These are phyloP conservation scores for Actinia equina DNA, from an alignment of 64 coral and sea anemone species.

Conservation along the genomic window DNA sequence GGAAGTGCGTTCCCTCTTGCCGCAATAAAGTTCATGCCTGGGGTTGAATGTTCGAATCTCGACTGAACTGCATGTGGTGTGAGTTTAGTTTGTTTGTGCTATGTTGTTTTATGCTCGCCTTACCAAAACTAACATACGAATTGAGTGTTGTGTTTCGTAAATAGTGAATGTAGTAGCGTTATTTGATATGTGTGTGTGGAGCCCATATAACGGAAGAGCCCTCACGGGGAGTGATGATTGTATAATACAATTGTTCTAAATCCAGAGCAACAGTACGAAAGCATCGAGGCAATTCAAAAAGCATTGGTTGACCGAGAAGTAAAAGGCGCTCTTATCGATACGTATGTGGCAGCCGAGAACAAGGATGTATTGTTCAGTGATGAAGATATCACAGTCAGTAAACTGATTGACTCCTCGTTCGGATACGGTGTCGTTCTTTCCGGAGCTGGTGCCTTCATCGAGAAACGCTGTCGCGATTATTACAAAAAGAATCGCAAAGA, in stretches of 20 bases:
- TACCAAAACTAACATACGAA: no score
- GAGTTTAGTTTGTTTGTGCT: no score
- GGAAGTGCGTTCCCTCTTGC: no score
- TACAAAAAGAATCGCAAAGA: background rate
- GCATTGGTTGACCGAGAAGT: slow-evolving; percentile 25
- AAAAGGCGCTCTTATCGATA: slow-evolving; percentile 29
- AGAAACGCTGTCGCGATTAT: slow-evolving; percentile 36
- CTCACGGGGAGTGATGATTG: no score
- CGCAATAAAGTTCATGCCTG: no score
- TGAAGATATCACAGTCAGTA: background rate
- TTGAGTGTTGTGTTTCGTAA: no score
- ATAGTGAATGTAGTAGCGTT: no score
- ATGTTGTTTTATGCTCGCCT: no score
- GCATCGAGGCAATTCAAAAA: background rate
- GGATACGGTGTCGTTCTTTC: slow-evolving; percentile 52
- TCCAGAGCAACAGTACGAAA: slow-evolving; percentile 27
- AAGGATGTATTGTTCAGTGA: slow-evolving; percentile 6
- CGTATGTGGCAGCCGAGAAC: slow-evolving; percentile 39
- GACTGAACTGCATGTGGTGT: no score
- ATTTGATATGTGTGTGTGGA: no score
- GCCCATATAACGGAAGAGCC: no score
- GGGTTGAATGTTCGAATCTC: no score
- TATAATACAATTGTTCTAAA: background rate
- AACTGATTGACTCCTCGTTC: slow-evolving; percentile 28
- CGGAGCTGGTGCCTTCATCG: slow-evolving; percentile 11